These are phyloP conservation scores for Poeciliopsis presidionis DNA, from an alignment of 2,797 vertebrate species.

Conservation along the genomic window DNA sequence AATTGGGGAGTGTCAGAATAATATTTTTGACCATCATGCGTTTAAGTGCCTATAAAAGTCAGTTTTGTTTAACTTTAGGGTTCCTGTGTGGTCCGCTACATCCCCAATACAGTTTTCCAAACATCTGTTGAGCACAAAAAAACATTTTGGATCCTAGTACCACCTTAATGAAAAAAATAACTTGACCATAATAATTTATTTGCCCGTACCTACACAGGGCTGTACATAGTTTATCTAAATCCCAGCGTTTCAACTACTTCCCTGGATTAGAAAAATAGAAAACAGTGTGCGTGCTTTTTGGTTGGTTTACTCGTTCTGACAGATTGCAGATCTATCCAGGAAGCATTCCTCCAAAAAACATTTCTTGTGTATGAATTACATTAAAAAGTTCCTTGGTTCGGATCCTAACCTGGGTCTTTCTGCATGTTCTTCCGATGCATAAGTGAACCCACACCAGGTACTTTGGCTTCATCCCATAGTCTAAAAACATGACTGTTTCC, in stretches of 20 bases:
- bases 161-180: neutral
- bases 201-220: neutral
- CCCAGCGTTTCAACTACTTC: neutral
- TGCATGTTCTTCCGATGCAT: neutral
- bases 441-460: too few relatives aligned
- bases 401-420: neutral
- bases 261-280: neutral
- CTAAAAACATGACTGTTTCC: neutral
- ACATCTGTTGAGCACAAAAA: neutral
- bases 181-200: neutral
- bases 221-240: neutral
- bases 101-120: neutral
- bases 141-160: neutral
- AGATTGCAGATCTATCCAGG: neutral
- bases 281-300: neutral
- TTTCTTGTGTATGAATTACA: neutral
- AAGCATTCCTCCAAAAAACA: neutral
- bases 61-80: neutral
- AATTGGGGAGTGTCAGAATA: slow-evolving; percentile 6
- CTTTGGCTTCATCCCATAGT: too few relatives aligned
- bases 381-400: neutral
- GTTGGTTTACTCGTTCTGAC: neutral
- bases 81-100: neutral
- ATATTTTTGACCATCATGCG: neutral
- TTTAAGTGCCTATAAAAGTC: neutral